These are phyloP conservation scores for Anarhynchus alexandrinus DNA, from an alignment of 2,113 vertebrate genomes.

Conservation along the genomic window DNA sequence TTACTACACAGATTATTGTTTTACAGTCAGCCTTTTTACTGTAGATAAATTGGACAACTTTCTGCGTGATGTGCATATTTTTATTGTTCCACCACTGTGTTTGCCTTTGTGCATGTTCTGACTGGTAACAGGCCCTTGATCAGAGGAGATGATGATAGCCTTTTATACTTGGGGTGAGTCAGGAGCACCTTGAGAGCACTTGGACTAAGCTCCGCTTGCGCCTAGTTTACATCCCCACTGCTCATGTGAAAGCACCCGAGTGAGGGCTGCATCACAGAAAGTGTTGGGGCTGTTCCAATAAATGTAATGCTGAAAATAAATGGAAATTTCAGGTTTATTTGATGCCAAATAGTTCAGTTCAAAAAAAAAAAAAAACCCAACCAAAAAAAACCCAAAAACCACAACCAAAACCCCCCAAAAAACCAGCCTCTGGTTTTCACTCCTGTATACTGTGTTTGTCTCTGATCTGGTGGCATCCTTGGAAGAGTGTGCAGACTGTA, in stretches of 20 bases:
- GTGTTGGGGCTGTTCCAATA: accelerated
- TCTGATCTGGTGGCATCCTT: not conserved
- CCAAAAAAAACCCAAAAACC: not conserved
- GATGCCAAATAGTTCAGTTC: not conserved
- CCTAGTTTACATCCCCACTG: not conserved
- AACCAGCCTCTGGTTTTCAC: not conserved
- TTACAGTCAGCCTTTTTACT: not conserved
- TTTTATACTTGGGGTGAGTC: not conserved
- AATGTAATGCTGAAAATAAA: not conserved
- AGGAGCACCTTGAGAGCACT: not conserved
- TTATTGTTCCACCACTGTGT: not conserved
- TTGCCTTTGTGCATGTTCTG: not conserved
- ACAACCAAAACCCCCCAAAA: no score
- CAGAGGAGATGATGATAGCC: not conserved
- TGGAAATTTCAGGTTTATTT: not conserved
- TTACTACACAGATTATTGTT: not conserved
- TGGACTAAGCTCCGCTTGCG: not conserved
- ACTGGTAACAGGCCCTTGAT: not conserved
- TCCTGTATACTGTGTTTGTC: not conserved
- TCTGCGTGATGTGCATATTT: not conserved
- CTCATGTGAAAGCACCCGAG: not conserved
- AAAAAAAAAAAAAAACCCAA: not conserved
- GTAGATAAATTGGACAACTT: not conserved
- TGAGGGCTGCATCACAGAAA: not conserved
- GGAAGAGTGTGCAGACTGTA: not conserved